phyloP scores from a whole-genome alignment of 2,888 invertebrate genomes.

The Leptinotarsa haldemani region DNA sequence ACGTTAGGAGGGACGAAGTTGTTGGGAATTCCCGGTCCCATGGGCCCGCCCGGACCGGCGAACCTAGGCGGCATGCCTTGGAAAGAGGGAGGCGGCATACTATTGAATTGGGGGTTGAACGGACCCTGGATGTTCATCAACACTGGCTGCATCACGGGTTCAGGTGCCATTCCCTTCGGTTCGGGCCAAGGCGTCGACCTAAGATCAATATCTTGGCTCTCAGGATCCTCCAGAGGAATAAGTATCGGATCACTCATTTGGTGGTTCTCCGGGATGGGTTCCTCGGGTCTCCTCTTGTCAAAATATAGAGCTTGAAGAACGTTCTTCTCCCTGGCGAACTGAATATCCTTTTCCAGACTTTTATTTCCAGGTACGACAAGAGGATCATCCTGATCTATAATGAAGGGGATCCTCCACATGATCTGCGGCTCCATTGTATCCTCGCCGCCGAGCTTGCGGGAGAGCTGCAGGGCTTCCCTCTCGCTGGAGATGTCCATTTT shows the following conservation, averaged over 20 bases:
- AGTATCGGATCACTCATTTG: slow-evolving; percentile 80
- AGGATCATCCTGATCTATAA: slow-evolving; percentile 77
- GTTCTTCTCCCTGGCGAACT: slow-evolving; percentile 86
- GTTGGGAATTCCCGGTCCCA: slow-evolving; percentile 50
- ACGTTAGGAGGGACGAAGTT: slow-evolving; percentile 61
- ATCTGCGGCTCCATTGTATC: slow-evolving; percentile 87
- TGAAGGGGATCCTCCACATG: slow-evolving; percentile 79
- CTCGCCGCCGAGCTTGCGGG: slow-evolving; percentile 79
- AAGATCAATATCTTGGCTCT: slow-evolving; percentile 85
- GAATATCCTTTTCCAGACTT: slow-evolving; percentile 88
- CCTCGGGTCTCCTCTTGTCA: slow-evolving; percentile 81
- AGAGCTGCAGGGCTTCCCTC: slow-evolving; percentile 83
- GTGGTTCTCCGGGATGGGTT: slow-evolving; percentile 87
- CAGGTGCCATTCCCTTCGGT: slow-evolving; percentile 76
- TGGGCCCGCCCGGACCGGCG: slow-evolving; percentile 44
- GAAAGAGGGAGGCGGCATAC: slow-evolving; percentile 65
- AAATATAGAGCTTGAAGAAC: slow-evolving; percentile 87
- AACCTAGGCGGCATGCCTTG: slow-evolving; percentile 51
- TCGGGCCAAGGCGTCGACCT: slow-evolving; percentile 86
- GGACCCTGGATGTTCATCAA: slow-evolving; percentile 68
- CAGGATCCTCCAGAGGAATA: slow-evolving; percentile 92
- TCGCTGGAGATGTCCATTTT: slow-evolving; percentile 89
- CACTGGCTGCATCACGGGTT: slow-evolving; percentile 61
- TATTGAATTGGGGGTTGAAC: slow-evolving; percentile 63
- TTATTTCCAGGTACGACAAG: slow-evolving; percentile 78